Percentiles rank a stretch among this genome's conserved stretches.
phyloP scores from a whole-genome alignment of 2,113 vertebrate species.

The Hemiprocne comata region DNA sequence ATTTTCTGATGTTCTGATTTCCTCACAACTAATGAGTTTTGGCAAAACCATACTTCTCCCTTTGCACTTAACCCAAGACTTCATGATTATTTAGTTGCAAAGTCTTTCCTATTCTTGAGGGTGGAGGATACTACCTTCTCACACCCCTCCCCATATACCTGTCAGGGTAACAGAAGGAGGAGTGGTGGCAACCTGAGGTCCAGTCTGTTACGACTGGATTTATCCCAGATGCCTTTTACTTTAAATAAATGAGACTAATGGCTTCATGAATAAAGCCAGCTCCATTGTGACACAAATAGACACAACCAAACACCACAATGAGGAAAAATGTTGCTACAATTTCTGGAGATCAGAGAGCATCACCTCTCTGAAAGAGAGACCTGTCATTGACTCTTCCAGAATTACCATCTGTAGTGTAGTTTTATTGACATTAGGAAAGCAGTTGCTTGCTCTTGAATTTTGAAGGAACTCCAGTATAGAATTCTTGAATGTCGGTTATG shows the following conservation, averaged over 20 bases:
- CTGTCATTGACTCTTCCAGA: background rate
- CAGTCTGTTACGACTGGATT: background rate
- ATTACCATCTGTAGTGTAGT: background rate
- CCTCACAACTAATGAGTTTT: background rate
- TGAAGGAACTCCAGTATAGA: background rate
- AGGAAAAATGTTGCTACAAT: background rate
- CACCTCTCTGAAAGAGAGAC: background rate
- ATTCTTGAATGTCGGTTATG: background rate
- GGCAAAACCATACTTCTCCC: background rate
- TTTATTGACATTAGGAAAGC: background rate
- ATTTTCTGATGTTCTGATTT: background rate
- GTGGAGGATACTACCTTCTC: background rate
- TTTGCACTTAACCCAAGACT: background rate
- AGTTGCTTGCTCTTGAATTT: background rate
- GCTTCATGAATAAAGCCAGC: background rate
- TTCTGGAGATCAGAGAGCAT: background rate
- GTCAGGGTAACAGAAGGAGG: background rate
- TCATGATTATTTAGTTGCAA: background rate
- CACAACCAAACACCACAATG: background rate
- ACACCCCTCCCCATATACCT: accelerated
- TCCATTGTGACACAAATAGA: background rate
- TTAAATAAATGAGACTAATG: background rate
- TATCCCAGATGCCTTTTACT: background rate
- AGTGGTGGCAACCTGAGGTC: background rate
- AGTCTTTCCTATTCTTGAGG: background rate